phyloP scores from a whole-genome alignment of 2,113 vertebrate species.

The Catagonus wagneri region DNA sequence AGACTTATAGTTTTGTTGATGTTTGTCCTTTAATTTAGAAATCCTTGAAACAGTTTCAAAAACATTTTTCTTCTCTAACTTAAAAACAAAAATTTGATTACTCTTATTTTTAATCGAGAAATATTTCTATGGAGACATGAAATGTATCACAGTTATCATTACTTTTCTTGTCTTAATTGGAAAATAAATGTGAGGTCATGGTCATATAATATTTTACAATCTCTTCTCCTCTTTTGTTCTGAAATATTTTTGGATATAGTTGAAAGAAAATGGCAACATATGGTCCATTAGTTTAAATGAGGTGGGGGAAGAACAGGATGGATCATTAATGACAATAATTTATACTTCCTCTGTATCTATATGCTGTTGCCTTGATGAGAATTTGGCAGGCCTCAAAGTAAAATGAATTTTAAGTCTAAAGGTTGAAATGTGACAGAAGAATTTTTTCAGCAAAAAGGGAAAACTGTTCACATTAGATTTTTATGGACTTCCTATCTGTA shows the following conservation, averaged over 20 bases:
- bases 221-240: constrained; percentile 79
- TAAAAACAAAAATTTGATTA: constrained; percentile 22
- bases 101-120: constrained; percentile 36
- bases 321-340: constrained; percentile 84
- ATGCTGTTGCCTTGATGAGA: constrained; percentile 65
- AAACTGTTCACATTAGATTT: not conserved
- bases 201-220: constrained; percentile 79
- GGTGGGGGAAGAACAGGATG: constrained; percentile 67
- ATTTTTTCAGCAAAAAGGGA: constrained; percentile 32
- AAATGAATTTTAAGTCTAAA: constrained; percentile 72
- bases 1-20: not conserved
- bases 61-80: not conserved
- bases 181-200: constrained; percentile 84
- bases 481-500: not conserved
- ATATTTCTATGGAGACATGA: constrained; percentile 69
- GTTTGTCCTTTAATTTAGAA: not conserved
- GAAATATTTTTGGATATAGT: constrained; percentile 86
- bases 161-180: constrained; percentile 77
- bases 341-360: constrained; percentile 82
- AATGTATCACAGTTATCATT: constrained; percentile 76
- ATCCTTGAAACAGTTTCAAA: constrained; percentile 53
- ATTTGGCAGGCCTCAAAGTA: constrained; percentile 77
- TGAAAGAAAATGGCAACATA: constrained; percentile 86
- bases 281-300: constrained; percentile 84
- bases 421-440: constrained; percentile 41